A percentile compares a stretch with the other conserved stretches of the same genome.
Conservation (phyloP, 2,797 vertebrate species). For the Percopsis omiscomaycus region DNA sequence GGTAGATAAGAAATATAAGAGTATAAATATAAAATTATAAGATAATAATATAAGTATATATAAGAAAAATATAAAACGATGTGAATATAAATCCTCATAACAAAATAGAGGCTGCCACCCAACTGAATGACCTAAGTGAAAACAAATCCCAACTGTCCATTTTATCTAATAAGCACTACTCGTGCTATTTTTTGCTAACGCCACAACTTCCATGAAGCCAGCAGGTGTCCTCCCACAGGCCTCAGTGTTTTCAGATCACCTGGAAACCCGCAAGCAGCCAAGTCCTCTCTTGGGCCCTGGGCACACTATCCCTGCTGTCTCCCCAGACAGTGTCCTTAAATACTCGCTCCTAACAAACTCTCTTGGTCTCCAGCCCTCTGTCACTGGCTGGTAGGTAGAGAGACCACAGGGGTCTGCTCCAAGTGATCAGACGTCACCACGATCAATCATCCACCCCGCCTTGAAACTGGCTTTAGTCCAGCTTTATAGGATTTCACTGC, state of each 20-base stretch:
- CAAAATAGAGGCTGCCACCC: too few species aligned
- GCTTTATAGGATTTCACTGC: too few species aligned
- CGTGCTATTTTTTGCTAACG: slow-evolving; percentile 8
- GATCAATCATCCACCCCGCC: neutral
- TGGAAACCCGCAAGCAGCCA: slow-evolving; percentile 41
- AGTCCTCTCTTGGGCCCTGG: slow-evolving; percentile 12
- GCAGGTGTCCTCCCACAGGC: slow-evolving; percentile 27
- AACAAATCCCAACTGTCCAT: neutral
- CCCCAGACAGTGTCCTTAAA: slow-evolving; percentile 9
- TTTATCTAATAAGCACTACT: neutral
- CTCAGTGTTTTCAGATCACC: slow-evolving; percentile 42
- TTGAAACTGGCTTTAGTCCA: too few species aligned
- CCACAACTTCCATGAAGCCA: slow-evolving; percentile 7
- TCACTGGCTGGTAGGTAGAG: neutral
- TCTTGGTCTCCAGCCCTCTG: slow-evolving; percentile 13
- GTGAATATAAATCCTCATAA: too few species aligned
- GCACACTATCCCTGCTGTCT: slow-evolving; percentile 2
- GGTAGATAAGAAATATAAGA: too few species aligned
- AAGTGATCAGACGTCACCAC: neutral
- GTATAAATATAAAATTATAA: too few species aligned
- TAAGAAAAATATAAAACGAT: too few species aligned
- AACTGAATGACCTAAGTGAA: too few species aligned
- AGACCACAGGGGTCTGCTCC: neutral
- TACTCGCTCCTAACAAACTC: neutral
- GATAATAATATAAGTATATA: too few species aligned